phyloP scores from a whole-genome alignment of 2,113 vertebrate genomes.

The Proteles cristata region DNA sequence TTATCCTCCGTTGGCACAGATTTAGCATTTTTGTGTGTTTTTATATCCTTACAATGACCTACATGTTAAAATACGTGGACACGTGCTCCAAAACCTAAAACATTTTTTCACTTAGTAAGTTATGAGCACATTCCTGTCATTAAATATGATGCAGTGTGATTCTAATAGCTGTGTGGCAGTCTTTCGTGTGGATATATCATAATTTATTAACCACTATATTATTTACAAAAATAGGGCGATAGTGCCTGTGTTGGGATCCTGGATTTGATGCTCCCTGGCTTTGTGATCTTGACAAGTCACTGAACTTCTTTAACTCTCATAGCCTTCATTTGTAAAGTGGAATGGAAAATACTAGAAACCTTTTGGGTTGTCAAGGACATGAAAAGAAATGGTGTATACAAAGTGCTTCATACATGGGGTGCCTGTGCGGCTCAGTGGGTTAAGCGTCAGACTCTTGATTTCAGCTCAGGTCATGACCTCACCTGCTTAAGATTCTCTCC shows the following conservation, averaged over 20 bases:
- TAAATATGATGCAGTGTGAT: not conserved
- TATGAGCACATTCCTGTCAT: not conserved
- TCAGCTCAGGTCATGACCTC: no score
- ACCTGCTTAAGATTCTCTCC: no score
- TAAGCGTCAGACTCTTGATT: no score
- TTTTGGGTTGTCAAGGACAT: not conserved
- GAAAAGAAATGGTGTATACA: not conserved
- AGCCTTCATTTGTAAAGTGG: not conserved
- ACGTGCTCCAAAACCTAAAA: not conserved
- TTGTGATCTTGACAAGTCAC: constrained; percentile 21
- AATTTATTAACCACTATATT: not conserved
- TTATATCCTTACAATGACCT: not conserved
- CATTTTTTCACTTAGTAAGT: constrained; percentile 18
- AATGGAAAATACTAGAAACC: constrained; percentile 34
- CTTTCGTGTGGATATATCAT: not conserved
- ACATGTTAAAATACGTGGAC: constrained; percentile 20
- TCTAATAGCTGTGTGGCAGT: not conserved
- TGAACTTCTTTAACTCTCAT: not conserved
- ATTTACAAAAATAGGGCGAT: not conserved
- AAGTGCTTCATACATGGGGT: not conserved
- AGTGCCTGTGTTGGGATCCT: constrained; percentile 20
- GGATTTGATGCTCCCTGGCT: not conserved
- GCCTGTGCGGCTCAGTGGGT: no score
- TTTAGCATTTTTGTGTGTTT: not conserved
- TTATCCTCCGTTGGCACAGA: not conserved